Conservation (phyloP, 1,140 invertebrate genomes). For the Diprion similis region DNA sequence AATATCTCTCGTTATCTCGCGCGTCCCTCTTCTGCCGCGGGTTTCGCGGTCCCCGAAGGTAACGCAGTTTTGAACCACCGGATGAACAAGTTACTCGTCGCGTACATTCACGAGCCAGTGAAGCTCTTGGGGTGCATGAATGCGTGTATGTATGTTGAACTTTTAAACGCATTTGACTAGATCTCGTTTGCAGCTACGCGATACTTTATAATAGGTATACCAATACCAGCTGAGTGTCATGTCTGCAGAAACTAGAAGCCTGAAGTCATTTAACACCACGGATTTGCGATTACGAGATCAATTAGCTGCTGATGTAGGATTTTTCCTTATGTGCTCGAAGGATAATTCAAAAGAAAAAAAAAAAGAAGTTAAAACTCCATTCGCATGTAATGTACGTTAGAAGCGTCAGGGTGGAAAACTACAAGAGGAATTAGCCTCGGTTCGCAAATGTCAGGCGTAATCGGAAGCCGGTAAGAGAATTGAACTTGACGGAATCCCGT, state of each 20-base stretch:
- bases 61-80: constrained; percentile 44
- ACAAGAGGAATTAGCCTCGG: constrained; percentile 30
- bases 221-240: no score
- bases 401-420: background rate
- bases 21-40: background rate
- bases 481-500: constrained; percentile 39
- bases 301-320: no score
- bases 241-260: no score
- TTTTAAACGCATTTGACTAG: constrained; percentile 46
- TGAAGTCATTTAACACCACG: no score
- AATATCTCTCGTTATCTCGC: constrained; percentile 4
- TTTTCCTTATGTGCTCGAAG: no score
- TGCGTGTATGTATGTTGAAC: constrained; percentile 28
- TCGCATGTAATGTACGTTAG: no score
- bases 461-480: constrained; percentile 26
- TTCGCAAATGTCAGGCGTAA: constrained; percentile 32
- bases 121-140: constrained; percentile 4
- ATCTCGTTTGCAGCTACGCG: constrained; percentile 40
- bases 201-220: no score
- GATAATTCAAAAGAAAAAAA: no score
- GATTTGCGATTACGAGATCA: no score
- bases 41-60: constrained; percentile 23
- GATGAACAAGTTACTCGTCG: constrained; percentile 48
- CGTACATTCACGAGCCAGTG: background rate
- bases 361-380: no score